Conservation (phyloP, 2,797 vertebrate genomes). For the Columba guinea region DNA sequence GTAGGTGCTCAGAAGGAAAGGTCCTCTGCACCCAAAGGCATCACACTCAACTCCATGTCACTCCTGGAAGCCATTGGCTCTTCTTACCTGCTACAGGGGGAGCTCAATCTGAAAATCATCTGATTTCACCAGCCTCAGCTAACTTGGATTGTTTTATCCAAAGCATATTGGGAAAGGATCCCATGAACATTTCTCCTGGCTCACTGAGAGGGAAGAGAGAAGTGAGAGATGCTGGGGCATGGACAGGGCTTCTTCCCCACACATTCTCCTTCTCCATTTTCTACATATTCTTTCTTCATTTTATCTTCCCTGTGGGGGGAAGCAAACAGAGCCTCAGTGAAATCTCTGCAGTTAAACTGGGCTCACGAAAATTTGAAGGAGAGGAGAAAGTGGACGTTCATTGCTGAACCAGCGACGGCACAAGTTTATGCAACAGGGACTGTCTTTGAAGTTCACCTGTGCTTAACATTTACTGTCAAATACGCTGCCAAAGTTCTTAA, state of each 20-base stretch:
- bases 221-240: background rate
- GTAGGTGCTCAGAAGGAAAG: background rate
- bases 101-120: background rate
- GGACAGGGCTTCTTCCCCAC: background rate
- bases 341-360: background rate
- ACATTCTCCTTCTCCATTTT: background rate
- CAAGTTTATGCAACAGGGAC: background rate
- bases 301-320: background rate
- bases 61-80: background rate
- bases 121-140: background rate
- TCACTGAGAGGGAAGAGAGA: background rate
- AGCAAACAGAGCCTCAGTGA: background rate
- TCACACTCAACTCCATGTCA: background rate
- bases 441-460: background rate
- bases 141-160: background rate
- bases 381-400: background rate
- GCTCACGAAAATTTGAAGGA: background rate
- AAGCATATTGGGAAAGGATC: background rate
- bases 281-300: background rate
- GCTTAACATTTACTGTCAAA: background rate
- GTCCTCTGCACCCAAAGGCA: background rate
- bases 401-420: background rate
- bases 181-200: background rate
- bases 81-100: background rate
- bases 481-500: background rate